These are phyloP conservation scores for Corythaeola cristata DNA, from an alignment of 2,113 vertebrate genomes.

Conservation along the genomic window DNA sequence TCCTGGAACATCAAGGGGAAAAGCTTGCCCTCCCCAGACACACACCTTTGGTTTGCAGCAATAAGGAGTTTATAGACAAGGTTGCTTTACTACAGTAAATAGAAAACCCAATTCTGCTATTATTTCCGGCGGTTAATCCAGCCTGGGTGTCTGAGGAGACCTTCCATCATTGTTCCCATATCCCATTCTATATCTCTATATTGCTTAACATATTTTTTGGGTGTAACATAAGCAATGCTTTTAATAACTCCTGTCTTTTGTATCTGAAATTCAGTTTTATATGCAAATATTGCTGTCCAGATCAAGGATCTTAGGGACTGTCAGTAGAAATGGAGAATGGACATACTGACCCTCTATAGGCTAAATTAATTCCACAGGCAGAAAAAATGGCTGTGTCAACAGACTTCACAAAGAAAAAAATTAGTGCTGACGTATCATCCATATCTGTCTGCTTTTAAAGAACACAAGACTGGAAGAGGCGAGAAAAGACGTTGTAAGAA, in stretches of 20 bases:
- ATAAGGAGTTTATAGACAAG: slow-evolving; percentile 52
- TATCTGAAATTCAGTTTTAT: neutral
- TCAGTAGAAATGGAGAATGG: neutral
- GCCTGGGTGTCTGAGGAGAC: slow-evolving; percentile 2
- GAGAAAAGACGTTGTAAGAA: neutral
- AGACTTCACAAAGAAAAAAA: neutral
- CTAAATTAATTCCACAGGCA: neutral
- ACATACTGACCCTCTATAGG: neutral
- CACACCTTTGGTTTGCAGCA: slow-evolving; percentile 59
- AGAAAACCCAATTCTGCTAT: slow-evolving; percentile 34
- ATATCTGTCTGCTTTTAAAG: slow-evolving; percentile 9
- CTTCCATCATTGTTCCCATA: neutral
- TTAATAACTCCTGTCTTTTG: neutral
- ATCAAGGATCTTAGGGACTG: neutral
- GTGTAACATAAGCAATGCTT: neutral
- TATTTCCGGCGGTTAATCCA: neutral
- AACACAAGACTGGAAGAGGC: neutral
- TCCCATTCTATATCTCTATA: neutral
- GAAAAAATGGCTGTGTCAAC: neutral
- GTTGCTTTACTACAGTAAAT: slow-evolving; percentile 36
- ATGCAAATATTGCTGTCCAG: neutral
- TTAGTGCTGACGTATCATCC: neutral
- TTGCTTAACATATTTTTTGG: neutral
- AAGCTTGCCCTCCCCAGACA: slow-evolving; percentile 51
- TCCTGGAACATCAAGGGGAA: slow-evolving; percentile 72